Base-by-base conservation (phyloP, 2,797 vertebrate genomes). In the Mormyrops boulengeri region DNA sequence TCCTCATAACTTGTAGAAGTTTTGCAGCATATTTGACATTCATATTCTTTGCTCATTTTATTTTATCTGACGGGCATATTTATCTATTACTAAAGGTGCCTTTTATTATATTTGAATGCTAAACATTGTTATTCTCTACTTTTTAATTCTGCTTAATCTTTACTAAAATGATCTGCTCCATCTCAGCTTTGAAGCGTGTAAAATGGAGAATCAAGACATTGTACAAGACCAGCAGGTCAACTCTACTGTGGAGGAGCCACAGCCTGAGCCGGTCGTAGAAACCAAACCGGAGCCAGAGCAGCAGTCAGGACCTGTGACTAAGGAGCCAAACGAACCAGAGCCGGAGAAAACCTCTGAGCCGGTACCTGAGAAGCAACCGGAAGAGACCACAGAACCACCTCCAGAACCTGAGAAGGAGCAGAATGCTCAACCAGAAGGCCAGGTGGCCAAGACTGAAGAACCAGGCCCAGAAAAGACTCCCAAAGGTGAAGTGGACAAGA, bases 261-360 rank as follows among this genome's bases (percentile, higher is more conserved):
- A 88, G n/a, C 41, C 41, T 2, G 88, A 85, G 14, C 34, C 44
- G 9, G 55, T 50, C 8, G 9, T 7, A 2, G 34, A 9, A 44
- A 41, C 55, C 26, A 49, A 55, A 49, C 77, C 12, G 77, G 53
- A 89, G 8, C 41, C 82, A 14, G 52, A 88, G 44, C 22, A n/a
- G 60, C 60, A 88, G 62, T 0, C 22, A 30, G 26, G 49, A 66
- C 57, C 41, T n/a, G 8, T 49, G 1, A 2, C 38, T 69, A 44
- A 14, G 60, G 52, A 88, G 57, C 3, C 2, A 3, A 55, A 26
- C 0, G 88, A 69, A 6, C 55, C 62, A 38, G n/a, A 84, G 89
- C 90, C 91, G 91, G 93, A 92, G 94, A 93, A 93, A 38, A 89
- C 85, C 49, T 93, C 91, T 93, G 93, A 89, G 90, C 90, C 93